phyloP scores from a whole-genome alignment of 2,113 vertebrate genomes.

The Phaethornis superciliosus region DNA sequence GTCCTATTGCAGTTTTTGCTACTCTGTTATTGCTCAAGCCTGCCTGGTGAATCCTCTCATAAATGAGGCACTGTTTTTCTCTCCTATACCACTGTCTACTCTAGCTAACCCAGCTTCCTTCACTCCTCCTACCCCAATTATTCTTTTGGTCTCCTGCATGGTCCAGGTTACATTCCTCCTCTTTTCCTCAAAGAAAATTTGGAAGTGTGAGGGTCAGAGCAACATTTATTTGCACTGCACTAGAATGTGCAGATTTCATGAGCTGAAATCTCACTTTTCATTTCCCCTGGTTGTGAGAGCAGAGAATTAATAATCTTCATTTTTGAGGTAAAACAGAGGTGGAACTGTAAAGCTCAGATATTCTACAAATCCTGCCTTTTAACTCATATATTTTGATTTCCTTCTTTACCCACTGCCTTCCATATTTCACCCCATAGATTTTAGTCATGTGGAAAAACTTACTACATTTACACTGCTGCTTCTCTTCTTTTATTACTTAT shows the following conservation, averaged over 20 bases:
- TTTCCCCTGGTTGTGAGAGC: background rate
- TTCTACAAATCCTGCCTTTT: background rate
- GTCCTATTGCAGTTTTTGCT: background rate
- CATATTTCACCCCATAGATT: background rate
- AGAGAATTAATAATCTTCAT: background rate
- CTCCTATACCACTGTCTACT: background rate
- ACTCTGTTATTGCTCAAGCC: background rate
- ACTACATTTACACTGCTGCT: background rate
- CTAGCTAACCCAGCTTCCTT: background rate
- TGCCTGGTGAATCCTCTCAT: background rate
- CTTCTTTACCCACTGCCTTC: background rate
- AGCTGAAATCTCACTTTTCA: background rate
- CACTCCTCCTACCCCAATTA: background rate
- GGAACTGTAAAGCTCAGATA: background rate
- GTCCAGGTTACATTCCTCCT: background rate
- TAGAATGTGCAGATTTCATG: background rate
- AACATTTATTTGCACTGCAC: background rate
- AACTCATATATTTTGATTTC: background rate
- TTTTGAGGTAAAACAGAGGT: background rate
- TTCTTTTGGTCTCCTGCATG: background rate
- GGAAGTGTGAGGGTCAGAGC: background rate
- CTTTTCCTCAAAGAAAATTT: background rate
- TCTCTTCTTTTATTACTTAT: background rate
- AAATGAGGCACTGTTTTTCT: background rate
- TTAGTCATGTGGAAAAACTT: background rate